Evolutionary conservation across 2,113 vertebrate species (phyloP).

Genomic region (Tursiops truncatus): DNA sequence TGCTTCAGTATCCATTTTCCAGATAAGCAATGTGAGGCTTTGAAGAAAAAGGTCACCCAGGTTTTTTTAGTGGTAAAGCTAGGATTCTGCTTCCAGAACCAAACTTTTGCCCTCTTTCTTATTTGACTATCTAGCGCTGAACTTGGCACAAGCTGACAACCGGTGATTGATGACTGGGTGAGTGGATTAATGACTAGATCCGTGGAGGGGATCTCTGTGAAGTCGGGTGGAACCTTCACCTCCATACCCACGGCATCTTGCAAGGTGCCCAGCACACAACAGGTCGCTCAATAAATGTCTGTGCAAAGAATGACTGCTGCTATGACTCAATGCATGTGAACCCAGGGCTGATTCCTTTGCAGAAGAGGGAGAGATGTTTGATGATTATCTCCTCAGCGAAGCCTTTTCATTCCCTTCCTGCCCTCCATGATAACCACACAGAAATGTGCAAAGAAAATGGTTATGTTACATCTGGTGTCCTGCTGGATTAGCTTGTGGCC

Average conservation of each 20-base stretch:
- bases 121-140: neutral
- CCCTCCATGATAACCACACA: neutral
- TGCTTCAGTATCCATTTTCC: neutral
- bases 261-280: neutral
- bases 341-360: neutral
- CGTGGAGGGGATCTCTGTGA: neutral
- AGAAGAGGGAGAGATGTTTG: neutral
- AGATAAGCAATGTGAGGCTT: neutral
- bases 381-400: neutral
- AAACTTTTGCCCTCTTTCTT: neutral
- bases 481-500: constrained; percentile 59
- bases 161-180: neutral
- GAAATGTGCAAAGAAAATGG: neutral
- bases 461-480: neutral
- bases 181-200: fast-evolving
- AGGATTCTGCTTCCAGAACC: neutral
- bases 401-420: neutral
- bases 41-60: neutral
- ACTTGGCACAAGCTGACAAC: neutral
- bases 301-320: neutral
- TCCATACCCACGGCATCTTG: neutral
- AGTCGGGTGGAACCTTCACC: neutral
- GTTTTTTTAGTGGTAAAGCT: neutral
- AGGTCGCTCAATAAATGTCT: neutral
- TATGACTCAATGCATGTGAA: neutral